Base-by-base conservation (phyloP, 1,140 invertebrate genomes). In the Macrostomum lignano region DNA sequence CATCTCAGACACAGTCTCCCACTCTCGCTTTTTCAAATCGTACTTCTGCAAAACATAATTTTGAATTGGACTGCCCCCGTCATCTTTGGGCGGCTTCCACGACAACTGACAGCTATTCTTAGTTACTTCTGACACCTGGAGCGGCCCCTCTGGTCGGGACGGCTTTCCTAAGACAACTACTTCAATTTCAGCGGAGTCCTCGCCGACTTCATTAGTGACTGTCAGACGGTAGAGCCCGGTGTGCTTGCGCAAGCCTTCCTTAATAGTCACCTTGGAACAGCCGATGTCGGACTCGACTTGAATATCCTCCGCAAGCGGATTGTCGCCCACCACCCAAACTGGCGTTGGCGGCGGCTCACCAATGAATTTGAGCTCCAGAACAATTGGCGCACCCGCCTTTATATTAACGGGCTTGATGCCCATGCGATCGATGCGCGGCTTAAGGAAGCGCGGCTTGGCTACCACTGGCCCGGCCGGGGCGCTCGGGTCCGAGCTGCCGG, bases 301-400 rank as follows among this genome's bases (percentile, higher is more conserved):
- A 24, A 24, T 10, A 10, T 10, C 23, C 56, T 36, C 48, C 50
- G 38, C 48, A 54, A 5, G 58, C 9, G 15, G 26, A 28, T 53
- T 35, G 17, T 45, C 45, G 29, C 48, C 49, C 2, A 42, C 40
- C 1, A 31, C 40, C 53, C 52, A 59, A 22, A 29, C 38, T n/a
- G 46, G 46, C n/a, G 44, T 42, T 5, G 88, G 84, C 42, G 67
- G 68, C 2, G 88, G 86, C 50, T 74, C 77, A 15, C 75, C 84
- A 44, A 67, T 66, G 48, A 72, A 93, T 5, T 77, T 75, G 10
- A 91, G 78, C 7, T 75, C 79, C 35, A 94, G 76, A 28, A 69
- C 76, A 47, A 91, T 79, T 45, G 74, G 71, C 60, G 91, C 77
- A 14, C 81, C 81, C 36, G 77, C 82, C 47, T 86, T 81, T 2